Conservation (phyloP, 1,140 invertebrate species). For the Saxidomus purpurata region DNA sequence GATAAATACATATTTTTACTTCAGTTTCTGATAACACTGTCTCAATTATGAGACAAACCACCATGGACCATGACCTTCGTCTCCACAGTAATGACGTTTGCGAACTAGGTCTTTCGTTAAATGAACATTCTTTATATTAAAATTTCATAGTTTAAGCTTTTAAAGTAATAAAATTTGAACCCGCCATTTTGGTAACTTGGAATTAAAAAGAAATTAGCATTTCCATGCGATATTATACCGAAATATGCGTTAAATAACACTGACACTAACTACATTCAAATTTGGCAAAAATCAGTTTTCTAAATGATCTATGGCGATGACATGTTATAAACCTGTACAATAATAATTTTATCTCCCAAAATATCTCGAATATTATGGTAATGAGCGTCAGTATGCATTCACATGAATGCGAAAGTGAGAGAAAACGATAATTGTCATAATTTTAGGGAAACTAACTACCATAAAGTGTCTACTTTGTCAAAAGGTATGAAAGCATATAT, state of each 20-base stretch:
- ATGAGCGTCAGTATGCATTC: neutral
- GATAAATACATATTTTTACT: no score
- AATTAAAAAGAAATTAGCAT: no score
- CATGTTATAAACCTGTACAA: neutral
- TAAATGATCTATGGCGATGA: neutral
- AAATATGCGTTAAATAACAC: neutral
- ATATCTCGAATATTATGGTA: neutral
- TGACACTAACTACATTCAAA: neutral
- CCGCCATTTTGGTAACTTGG: no score
- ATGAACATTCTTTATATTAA: no score
- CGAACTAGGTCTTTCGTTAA: neutral
- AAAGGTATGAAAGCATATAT: neutral
- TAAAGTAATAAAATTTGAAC: no score
- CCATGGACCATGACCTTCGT: neutral
- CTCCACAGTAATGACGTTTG: neutral
- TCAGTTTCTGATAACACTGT: no score
- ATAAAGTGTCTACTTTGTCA: neutral
- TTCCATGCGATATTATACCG: no score
- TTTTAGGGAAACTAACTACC: neutral
- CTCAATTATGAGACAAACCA: no score
- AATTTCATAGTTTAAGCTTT: no score
- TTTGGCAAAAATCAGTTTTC: neutral
- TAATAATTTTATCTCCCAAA: neutral
- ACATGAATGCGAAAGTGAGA: slow-evolving; percentile 4
- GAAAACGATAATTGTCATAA: slow-evolving; percentile 20